Percentiles rank a stretch among this genome's conserved stretches.
Evolutionary conservation across 2,113 vertebrate genomes (phyloP).

Genomic region (Seriola dumerili): DNA sequence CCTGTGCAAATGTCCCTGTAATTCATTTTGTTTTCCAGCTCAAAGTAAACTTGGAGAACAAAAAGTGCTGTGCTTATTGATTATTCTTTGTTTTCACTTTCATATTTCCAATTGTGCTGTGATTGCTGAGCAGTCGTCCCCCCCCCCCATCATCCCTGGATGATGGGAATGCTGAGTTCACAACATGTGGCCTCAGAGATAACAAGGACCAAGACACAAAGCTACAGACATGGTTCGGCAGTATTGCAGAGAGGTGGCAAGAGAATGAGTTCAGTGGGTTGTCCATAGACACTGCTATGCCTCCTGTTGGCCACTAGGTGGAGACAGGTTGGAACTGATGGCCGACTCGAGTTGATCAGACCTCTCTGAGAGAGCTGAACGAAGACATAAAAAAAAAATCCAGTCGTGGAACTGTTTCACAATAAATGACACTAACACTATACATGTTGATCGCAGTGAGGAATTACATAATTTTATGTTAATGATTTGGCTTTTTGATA

Average conservation of each 20-base stretch:
- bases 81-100: slow-evolving; percentile 46
- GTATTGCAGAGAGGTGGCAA: not conserved
- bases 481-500: not conserved
- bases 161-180: slow-evolving; percentile 34
- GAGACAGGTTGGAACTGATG: not conserved
- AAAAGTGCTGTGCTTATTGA: slow-evolving; percentile 15
- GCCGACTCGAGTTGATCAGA: not conserved
- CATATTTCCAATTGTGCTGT: slow-evolving; percentile 33
- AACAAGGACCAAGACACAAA: slow-evolving; percentile 38
- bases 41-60: slow-evolving; percentile 10
- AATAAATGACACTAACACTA: not conserved
- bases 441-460: not conserved
- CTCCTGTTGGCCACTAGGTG: not conserved
- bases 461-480: not conserved
- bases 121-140: slow-evolving; percentile 11
- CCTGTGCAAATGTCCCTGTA: slow-evolving; percentile 3
- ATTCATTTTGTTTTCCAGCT: slow-evolving; percentile 19
- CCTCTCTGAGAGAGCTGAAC: too few species aligned
- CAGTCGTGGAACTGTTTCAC: too few species aligned
- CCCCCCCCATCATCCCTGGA: not conserved
- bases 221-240: slow-evolving; percentile 26
- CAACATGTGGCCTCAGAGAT: slow-evolving; percentile 55
- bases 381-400: not conserved
- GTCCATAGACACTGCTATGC: not conserved
- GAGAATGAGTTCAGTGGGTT: not conserved